Percentiles rank a stretch among this genome's conserved stretches.
Conservation (phyloP, 2,888 invertebrate species). For the Caenorhabditis japonica region DNA sequence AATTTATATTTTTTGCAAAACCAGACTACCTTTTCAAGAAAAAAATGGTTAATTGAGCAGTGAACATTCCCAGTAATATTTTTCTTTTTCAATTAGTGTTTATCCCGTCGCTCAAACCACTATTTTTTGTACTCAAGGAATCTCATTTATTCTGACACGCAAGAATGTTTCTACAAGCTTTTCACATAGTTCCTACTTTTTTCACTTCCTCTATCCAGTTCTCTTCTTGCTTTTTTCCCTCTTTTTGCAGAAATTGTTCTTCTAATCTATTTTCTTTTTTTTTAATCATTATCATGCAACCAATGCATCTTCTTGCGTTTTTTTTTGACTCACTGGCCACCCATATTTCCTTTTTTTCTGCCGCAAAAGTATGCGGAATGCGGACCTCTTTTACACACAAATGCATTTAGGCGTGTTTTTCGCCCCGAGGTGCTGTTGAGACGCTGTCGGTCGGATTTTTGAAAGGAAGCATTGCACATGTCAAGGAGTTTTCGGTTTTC, state of each 20-base stretch:
- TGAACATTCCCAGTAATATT: too few relatives aligned
- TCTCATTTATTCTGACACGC: slow-evolving; percentile 51
- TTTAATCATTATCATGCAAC: too few relatives aligned
- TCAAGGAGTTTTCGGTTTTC: slow-evolving; percentile 23
- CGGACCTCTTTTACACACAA: neutral
- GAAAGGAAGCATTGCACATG: slow-evolving; percentile 10
- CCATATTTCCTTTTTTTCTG: neutral
- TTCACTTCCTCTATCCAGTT: neutral
- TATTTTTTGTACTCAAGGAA: slow-evolving; percentile 26
- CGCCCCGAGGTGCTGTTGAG: neutral
- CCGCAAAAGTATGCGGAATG: neutral
- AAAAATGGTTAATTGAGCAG: too few relatives aligned
- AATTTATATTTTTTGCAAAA: too few relatives aligned
- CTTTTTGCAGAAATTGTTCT: too few relatives aligned
- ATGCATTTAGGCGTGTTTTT: slow-evolving; percentile 27
- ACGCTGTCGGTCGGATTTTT: neutral
- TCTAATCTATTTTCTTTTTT: too few relatives aligned
- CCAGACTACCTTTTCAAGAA: too few relatives aligned
- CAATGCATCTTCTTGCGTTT: neutral
- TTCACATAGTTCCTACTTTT: neutral
- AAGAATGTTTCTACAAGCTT: slow-evolving; percentile 24
- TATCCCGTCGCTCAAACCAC: too few relatives aligned
- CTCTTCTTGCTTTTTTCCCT: neutral
- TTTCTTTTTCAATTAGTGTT: too few relatives aligned
- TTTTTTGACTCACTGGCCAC: neutral